Evolutionary conservation across 2,888 invertebrate species (phyloP).

Genomic region (Lepeophtheirus nordmannii): DNA sequence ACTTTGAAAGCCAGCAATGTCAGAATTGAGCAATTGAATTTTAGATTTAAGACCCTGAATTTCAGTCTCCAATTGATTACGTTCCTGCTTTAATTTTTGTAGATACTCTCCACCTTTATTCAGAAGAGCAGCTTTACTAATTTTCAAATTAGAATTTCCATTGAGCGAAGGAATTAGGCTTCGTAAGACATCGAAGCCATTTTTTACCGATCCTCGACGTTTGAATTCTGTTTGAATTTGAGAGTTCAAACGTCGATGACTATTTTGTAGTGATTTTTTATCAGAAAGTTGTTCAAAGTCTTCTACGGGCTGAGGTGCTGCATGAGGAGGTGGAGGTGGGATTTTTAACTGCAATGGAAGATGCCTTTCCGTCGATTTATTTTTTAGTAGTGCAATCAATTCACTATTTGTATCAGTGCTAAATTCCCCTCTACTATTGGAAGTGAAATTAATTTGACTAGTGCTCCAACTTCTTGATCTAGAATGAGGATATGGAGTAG

Average conservation of each 20-base stretch:
- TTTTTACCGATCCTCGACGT: conserved; percentile 83
- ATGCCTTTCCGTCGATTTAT: not conserved
- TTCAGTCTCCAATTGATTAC: conserved; percentile 61
- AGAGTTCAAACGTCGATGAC: conserved; percentile 59
- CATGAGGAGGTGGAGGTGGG: conserved; percentile 15
- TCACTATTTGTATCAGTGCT: not conserved
- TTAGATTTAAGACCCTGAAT: conserved; percentile 71
- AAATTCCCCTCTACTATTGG: not conserved
- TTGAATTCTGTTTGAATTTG: conserved; percentile 94
- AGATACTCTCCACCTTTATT: conserved; percentile 73
- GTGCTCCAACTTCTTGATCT: not conserved
- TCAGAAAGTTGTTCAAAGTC: conserved; percentile 38
- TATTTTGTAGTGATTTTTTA: conserved; percentile 36
- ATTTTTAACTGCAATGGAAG: not conserved
- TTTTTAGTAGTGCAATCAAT: not conserved
- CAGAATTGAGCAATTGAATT: conserved; percentile 64
- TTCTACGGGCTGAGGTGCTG: conserved; percentile 9
- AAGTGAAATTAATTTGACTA: not conserved
- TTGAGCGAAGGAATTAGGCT: conserved; percentile 56
- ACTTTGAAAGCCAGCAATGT: conserved; percentile 44
- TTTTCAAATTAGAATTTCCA: conserved; percentile 75
- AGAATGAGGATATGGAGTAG: not conserved
- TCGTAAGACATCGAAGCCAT: conserved; percentile 85
- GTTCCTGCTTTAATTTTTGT: conserved; percentile 65
- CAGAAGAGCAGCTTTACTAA: conserved; percentile 32